A percentile compares a stretch with the other conserved stretches of the same genome.
Conservation (phyloP, 2,888 invertebrate genomes). For the Lasioglossum morio region DNA sequence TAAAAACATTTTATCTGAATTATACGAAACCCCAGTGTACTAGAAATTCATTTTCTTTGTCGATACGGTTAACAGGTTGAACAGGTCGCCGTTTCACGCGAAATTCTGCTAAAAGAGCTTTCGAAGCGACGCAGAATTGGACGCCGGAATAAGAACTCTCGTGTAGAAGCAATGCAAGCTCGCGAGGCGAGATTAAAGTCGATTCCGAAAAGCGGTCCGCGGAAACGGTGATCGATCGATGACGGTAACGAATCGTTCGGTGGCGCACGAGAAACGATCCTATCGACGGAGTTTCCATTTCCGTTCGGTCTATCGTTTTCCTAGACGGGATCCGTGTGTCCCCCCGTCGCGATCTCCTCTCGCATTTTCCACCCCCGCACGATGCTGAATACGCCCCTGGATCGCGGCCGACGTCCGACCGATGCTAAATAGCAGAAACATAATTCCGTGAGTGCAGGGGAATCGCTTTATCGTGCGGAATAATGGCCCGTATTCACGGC, state of each 20-base stretch:
- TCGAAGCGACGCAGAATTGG: neutral
- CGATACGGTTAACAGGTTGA: too few species aligned
- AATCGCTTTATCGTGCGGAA: slow-evolving; percentile 84
- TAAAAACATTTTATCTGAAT: too few species aligned
- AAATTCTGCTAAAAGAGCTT: neutral
- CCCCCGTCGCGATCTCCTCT: neutral
- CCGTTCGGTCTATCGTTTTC: slow-evolving; percentile 59
- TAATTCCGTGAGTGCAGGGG: slow-evolving; percentile 79
- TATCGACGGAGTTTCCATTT: slow-evolving; percentile 72
- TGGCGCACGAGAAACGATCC: slow-evolving; percentile 68
- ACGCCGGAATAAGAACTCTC: neutral
- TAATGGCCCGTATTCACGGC: slow-evolving; percentile 81
- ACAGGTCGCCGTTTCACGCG: neutral
- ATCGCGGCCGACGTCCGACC: slow-evolving; percentile 51
- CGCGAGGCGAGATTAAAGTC: slow-evolving; percentile 53
- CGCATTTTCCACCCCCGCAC: slow-evolving; percentile 15
- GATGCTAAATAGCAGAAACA: slow-evolving; percentile 82
- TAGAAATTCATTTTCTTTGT: too few species aligned
- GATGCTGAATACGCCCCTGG: neutral
- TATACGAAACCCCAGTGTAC: too few species aligned
- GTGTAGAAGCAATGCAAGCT: slow-evolving; percentile 41
- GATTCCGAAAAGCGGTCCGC: slow-evolving; percentile 58
- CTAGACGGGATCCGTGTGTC: slow-evolving; percentile 15
- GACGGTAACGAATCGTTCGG: slow-evolving; percentile 75
- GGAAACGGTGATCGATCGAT: slow-evolving; percentile 72